Evolutionary conservation across 2,113 vertebrate species (phyloP), one percentile per base, ranked within the genome.

Genomic region (Solea senegalensis): DNA sequence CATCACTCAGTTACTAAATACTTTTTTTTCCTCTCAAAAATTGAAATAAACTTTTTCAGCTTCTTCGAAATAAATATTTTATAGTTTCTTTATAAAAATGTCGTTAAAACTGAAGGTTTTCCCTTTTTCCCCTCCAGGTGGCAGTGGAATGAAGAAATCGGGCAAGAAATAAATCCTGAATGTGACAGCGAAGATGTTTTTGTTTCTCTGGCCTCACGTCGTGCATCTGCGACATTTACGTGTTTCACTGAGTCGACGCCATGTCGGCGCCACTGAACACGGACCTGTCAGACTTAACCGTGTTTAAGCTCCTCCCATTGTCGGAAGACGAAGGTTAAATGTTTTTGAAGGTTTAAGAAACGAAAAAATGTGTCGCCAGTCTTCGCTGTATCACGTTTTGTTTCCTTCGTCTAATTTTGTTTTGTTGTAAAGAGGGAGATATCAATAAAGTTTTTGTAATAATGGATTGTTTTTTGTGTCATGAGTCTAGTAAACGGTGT

Each of bases 81-180:
- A 21, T 21, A 21, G 21, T 21, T 21, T 21, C 21, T 21, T 21
- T 21, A 21, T 21, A 21, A 21, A 21, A 1, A 21, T 21, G 21
- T 34, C 5, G 5, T 34, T 34, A 34, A 34, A 34, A 34, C 34
- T 34, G 5, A 34, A 34, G 34, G 8, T 5, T 65, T 10, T 14
- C 9, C 65, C 40, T 44, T 8, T 66, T 26, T 46, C 6, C 15
- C 46, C 21, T 76, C 79, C 89, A 98, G 97, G 86, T 69, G 84
- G 93, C 28, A 91, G 94, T 39, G 97, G 97, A 78, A 97, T 98
- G 88, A 99, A 99, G 94, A 99, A 99, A 87, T 99, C 97, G 40
- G 95, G 96, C 65, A 99, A 98, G 91, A 98, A 99, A 83, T 99
- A 93, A 95, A 43, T 28, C 9, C 21, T 39, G 46, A 39, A 50